Evolutionary conservation across 64 coral and sea anemone species (phyloP), one percentile per base, ranked within the genome.

Genomic region (Montipora efflorescens): DNA sequence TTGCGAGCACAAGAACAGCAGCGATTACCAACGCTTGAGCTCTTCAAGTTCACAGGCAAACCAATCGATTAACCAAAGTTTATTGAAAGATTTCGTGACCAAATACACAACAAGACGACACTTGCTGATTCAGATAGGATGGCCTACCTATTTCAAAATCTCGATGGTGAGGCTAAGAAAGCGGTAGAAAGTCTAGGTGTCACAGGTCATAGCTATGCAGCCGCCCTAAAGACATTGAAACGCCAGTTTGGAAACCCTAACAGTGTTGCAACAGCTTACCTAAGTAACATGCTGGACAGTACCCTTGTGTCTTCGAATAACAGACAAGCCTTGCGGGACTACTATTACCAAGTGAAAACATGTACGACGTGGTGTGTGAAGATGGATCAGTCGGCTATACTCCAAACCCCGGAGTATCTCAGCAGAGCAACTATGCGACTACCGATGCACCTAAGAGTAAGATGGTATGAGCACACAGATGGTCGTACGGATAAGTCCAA

Each of bases 81-180:
- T 47, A 84, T 66, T 44, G 66, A 62, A 3, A 68, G 47, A 87
- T 67, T 70, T 73, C 83, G 68, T 87, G 61, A 67, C 18, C 83
- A 69, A 22, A 51, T 87, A 2, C 83, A 87, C 20, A 87, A 69
- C 48, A 87, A 87, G 68, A 87, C 83, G 28, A 87, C 83, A 16
- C 83, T 87, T 7, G 69, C 83, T n/a, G 83, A 87, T 6, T 87
- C 83, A 47, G 83, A 87, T 70, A 4, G 83, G 16, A 87, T 87
- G 48, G 14, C 83, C 8, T 70, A 87, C 47, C 21, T 70, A 0
- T 87, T 69, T 10, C 83, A 71, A 73, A 87, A 87, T 3, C 19
- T 87, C 3, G 22, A 46, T 6, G 62, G 83, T 44, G 61, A 70
- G 12, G 59, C 83, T 1, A 71, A 71, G 83, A 87, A 73, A 73